Evolutionary conservation across 1,140 invertebrate genomes (phyloP), one percentile per base, ranked within the genome.

Genomic region (Aricia agestis): DNA sequence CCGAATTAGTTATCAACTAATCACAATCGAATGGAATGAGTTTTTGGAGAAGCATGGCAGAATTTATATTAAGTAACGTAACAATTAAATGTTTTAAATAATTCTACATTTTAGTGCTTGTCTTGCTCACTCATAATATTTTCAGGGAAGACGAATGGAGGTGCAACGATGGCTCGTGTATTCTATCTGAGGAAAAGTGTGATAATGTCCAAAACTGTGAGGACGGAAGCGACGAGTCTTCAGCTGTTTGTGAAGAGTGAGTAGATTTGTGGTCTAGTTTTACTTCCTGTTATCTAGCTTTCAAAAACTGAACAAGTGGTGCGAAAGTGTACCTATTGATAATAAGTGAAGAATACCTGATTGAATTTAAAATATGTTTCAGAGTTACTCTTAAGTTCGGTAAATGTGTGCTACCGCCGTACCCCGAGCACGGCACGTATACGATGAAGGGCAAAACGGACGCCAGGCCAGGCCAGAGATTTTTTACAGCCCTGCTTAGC

Each of bases 121-220:
- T 32, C 6, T 6, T 32, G n/a, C n/a, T n/a, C n/a, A 32, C 6
- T 32, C 6, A 6, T 32, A 32, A 32, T 32, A 58, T n/a, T 82
- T 82, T 15, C 76, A 89, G 89, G 0, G 75, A 76, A 13, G 74
- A 74, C 11, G 79, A 89, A 42, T 85, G 80, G 80, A 92, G 92
- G 13, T 95, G 95, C 74, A 81, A 87, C 11, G 94, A 94, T 68
- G 94, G 95, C 13, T 92, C 91, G 9, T 95, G 94, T 73, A 91
- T 95, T 6, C 81, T 91, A n/a, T 89, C 90, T 6, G 85, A 93
- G 65, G 74, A 80, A 1, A 84, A 82, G 36, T 95, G 94, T 71
- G 93, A 95, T 71, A 94, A 94, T 1, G 73, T 77, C 7, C 76
- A 89, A 4, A 83, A 95, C 75, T 95, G 94, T 69, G 79, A 75